Base-by-base conservation (phyloP, 2,797 vertebrate genomes). In the Gymnoscopelus braueri region DNA sequence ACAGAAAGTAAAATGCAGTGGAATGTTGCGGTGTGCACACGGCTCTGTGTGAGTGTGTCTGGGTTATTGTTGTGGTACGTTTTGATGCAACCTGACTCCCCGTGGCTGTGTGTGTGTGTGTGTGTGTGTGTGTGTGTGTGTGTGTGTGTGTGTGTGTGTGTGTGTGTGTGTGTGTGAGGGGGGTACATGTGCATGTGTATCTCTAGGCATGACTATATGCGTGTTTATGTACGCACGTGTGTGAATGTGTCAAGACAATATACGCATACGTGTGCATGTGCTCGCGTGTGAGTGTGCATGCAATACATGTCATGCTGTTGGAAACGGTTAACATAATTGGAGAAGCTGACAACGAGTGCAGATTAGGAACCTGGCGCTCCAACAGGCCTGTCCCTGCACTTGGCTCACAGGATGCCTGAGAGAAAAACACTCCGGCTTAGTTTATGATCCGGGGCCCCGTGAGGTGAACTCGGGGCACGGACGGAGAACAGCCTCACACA, bases 301-400 rank as follows among this genome's bases (percentile, higher is more conserved):
- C 57, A 63, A 66, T 72, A 67, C 55, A 58, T 64, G 66, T 77
- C 63, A 70, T 32, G 65, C 77, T 70, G 57, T 71, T 15, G 14
- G 68, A 51, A 70, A 74, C 72, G 44, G 84, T 81, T 65, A 62
- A 71, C 67, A 79, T 78, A 84, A 83, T 52, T 63, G 75, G 78
- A 80, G 84, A 86, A 75, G 75, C 75, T 69, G 81, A 87, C 85
- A 87, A 89, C 79, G 72, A 83, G 77, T 66, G 58, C 24, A 75
- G 82, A 81, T 81, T 81, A 39, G 79, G 79, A 75, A 29, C 9
- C 29, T 32, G 71, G 81, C 59, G 4, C 79, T 82, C 44, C 79
- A 84, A 83, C 85, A 78, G 80, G 76, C 57, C 63, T 66, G 39
- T 14, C 60, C 69, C 49, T 60, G 12, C 4, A 0, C 8, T 47